Evolutionary conservation across 2,888 invertebrate genomes (phyloP).

Genomic region (Ypsolopha sequella): DNA sequence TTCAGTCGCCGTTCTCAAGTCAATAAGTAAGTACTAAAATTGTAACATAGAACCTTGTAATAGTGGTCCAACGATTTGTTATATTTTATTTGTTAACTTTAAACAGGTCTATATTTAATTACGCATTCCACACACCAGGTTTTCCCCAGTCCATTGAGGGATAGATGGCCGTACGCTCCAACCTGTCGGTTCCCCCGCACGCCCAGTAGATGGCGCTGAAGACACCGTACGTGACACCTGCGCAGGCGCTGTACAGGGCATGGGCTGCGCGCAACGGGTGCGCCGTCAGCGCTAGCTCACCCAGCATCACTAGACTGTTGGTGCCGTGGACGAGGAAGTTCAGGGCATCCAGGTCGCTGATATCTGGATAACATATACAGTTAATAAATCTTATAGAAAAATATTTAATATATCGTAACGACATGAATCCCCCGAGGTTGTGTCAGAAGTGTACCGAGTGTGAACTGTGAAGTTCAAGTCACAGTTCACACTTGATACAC

Average conservation of each 20-base stretch:
- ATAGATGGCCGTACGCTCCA: slow-evolving; percentile 77
- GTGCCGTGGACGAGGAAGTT: slow-evolving; percentile 81
- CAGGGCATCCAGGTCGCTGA: slow-evolving; percentile 73
- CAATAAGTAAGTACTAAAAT: no score
- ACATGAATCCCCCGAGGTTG: no score
- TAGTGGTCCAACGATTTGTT: no score
- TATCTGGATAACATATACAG: slow-evolving; percentile 36
- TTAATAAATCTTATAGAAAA: no score
- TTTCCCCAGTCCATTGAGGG: slow-evolving; percentile 81
- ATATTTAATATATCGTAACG: no score
- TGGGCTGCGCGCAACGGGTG: slow-evolving; percentile 79
- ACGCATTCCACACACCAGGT: slow-evolving; percentile 44
- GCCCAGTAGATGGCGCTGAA: slow-evolving; percentile 65
- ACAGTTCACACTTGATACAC: no score
- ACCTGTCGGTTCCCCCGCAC: slow-evolving; percentile 53
- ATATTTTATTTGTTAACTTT: no score
- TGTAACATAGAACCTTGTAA: no score
- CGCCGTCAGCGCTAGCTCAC: slow-evolving; percentile 78
- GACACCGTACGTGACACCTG: slow-evolving; percentile 66
- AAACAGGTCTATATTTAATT: no score
- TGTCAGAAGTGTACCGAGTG: no score
- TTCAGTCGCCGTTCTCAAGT: no score
- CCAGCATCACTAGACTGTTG: slow-evolving; percentile 80
- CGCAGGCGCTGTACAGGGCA: slow-evolving; percentile 72
- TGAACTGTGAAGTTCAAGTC: no score